Base-by-base conservation (phyloP, 2,797 vertebrate species). In the Amazona ochrocephala region DNA sequence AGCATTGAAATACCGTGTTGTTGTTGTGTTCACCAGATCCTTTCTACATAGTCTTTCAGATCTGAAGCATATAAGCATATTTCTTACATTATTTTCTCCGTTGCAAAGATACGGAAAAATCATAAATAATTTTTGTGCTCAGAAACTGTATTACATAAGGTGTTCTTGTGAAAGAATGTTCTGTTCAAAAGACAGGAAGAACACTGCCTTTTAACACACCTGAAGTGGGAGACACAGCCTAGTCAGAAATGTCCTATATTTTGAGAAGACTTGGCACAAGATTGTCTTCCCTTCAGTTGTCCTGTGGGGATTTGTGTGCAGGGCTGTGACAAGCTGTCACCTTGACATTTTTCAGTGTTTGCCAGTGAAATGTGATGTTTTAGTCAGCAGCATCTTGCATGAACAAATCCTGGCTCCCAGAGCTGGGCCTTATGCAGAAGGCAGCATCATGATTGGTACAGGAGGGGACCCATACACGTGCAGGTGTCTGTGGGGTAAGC, bases 391-490 rank as follows among this genome's bases (percentile, higher is more conserved):
- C n/a, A 39, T 44, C 71, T 75, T 66, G 23, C 24, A 9, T 23
- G 18, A 76, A 29, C 29, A 83, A 47, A 37, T 37, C 21, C 50
- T 58, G 14, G 18, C 54, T 68, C 75, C 16, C 50, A 73, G n/a
- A 53, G 53, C 0, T 39, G 15, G 16, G 16, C 42, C 11, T 68
- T 92, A 34, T 70, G 39, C 71, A 82, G 71, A 58, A 64, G 65
- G 60, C 2, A 2, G 8, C 21, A 16, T 8, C 4, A 0, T 19
- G 44, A 81, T 62, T 15, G 6, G 11, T 60, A 0, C 30, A 56
- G 53, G 34, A 61, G 26, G 19, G 21, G 17, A 53, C 34, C 15
- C 3, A 1, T 54, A 27, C 17, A 32, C 3, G 3, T 39, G 18
- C 5, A 58, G 62, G 11, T 47, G 5, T 26, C 56, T 45, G 11